Evolutionary conservation across 2,113 vertebrate genomes (phyloP).

Genomic region (Lophotis ruficrista): DNA sequence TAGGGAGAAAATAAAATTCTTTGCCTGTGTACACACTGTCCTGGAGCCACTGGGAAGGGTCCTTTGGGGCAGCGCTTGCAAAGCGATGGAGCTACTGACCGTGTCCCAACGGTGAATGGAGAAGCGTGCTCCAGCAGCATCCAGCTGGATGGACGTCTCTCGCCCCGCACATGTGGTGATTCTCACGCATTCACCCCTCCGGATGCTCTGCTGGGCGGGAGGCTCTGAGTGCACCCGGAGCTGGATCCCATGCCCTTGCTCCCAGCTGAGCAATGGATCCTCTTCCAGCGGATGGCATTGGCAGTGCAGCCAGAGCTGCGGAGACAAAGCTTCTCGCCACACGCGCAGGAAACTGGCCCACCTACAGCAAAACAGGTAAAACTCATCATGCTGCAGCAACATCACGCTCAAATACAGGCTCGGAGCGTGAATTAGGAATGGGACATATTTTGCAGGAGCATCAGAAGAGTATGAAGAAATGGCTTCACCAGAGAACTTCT

Average conservation of each 20-base stretch:
- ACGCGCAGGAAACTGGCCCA: rapidly evolving
- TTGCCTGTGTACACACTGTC: background rate
- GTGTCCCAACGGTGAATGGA: rapidly evolving
- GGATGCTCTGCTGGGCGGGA: too few relatives aligned
- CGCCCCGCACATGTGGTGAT: background rate
- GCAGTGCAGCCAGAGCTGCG: background rate
- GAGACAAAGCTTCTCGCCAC: background rate
- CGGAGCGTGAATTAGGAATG: background rate
- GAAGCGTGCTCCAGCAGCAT: background rate
- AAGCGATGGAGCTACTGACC: background rate
- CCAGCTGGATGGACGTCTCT: background rate
- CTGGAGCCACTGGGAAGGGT: rapidly evolving
- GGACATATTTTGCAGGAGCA: background rate
- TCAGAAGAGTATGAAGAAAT: background rate
- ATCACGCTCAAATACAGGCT: background rate
- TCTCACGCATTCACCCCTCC: background rate
- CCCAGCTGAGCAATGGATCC: background rate
- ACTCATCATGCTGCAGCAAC: background rate
- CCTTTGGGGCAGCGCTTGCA: background rate
- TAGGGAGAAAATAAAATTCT: background rate
- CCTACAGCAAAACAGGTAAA: background rate
- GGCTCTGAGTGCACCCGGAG: background rate
- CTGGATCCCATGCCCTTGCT: background rate
- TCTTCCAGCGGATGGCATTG: too few relatives aligned
- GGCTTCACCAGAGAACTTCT: background rate